Conservation (phyloP, 2,113 vertebrate genomes). For the Ctenodactylus gundi region DNA sequence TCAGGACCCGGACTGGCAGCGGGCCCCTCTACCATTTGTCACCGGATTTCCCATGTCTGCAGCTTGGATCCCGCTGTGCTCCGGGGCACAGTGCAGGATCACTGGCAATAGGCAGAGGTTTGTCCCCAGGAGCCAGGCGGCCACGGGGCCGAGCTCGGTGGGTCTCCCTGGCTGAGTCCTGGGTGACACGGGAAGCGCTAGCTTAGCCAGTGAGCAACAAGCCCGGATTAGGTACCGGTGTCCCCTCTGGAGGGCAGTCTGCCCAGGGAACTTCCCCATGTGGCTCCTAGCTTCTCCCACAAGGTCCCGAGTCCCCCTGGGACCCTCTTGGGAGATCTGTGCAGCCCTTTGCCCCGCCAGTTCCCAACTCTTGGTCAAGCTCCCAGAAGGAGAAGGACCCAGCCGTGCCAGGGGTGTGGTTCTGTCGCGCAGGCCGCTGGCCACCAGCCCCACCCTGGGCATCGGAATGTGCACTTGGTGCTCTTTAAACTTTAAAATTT, state of each 20-base stretch:
- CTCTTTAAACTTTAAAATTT: too few relatives aligned
- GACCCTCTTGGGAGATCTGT: too few relatives aligned
- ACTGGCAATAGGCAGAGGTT: neutral
- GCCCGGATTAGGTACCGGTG: neutral
- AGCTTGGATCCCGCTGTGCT: neutral
- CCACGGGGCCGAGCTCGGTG: neutral
- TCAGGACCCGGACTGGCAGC: rapidly evolving
- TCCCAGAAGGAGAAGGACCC: neutral
- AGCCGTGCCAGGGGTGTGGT: too few relatives aligned
- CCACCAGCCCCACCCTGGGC: too few relatives aligned
- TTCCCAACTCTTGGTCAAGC: too few relatives aligned
- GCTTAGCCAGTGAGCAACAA: neutral
- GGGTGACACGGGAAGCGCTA: neutral
- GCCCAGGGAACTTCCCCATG: neutral
- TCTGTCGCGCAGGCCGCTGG: too few relatives aligned
- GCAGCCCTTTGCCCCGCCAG: too few relatives aligned
- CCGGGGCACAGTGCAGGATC: neutral
- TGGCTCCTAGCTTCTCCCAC: neutral
- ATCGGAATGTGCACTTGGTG: too few relatives aligned
- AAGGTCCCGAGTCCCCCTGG: neutral
- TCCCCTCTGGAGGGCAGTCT: neutral
- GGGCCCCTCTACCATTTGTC: neutral
- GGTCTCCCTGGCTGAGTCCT: neutral
- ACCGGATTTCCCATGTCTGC: neutral
- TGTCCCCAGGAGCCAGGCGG: neutral